These are phyloP conservation scores for Hemaris fuciformis DNA, from an alignment of 2,888 invertebrate genomes.

Conservation along the genomic window DNA sequence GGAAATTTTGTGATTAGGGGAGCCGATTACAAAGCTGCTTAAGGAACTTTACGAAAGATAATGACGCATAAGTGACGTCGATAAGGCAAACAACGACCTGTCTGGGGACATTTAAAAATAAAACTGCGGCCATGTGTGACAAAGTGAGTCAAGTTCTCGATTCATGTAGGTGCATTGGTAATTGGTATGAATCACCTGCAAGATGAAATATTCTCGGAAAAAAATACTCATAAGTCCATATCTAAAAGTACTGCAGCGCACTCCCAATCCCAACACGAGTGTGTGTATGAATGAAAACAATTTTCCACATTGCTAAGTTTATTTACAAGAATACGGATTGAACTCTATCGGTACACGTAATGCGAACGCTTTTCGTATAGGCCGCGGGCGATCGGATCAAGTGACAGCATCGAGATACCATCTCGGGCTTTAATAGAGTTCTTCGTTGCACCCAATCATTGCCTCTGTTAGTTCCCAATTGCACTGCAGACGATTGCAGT, in stretches of 20 bases:
- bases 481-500: conserved; percentile 37
- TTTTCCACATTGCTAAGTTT: conserved; percentile 7
- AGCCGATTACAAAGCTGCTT: not conserved
- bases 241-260: not conserved
- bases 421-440: conserved; percentile 70
- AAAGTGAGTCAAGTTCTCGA: not conserved
- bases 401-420: conserved; percentile 67
- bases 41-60: not conserved
- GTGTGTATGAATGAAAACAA: not conserved
- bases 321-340: conserved; percentile 30
- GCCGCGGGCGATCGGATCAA: conserved; percentile 61
- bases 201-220: not conserved
- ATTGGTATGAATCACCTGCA: not conserved
- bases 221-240: not conserved
- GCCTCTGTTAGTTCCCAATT: conserved; percentile 43
- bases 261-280: not conserved
- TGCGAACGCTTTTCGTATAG: conserved; percentile 43
- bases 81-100: not conserved
- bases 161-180: not conserved
- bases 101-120: not conserved
- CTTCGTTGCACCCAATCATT: conserved; percentile 68
- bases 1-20: not conserved
- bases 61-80: not conserved
- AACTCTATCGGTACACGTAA: conserved; percentile 36
- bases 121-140: not conserved